phyloP scores from a whole-genome alignment of 2,888 invertebrate genomes.

The Lycaena phlaeas region DNA sequence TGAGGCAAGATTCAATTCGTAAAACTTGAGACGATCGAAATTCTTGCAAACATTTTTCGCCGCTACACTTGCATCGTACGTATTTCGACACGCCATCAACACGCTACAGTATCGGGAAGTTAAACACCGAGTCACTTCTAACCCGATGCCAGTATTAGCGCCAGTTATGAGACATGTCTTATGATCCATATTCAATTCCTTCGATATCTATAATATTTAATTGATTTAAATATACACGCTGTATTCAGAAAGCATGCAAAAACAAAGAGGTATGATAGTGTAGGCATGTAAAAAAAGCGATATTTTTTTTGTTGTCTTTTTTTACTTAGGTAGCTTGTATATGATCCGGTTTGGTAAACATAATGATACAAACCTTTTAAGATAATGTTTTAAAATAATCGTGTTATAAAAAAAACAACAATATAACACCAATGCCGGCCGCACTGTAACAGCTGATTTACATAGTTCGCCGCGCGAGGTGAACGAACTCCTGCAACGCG shows the following conservation, averaged over 20 bases:
- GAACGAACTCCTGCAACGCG: too few relatives aligned
- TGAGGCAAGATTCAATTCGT: conserved; percentile 50
- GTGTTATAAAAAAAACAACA: too few relatives aligned
- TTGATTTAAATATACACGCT: neutral
- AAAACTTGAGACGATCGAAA: conserved; percentile 30
- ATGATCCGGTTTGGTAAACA: too few relatives aligned
- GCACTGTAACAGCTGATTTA: too few relatives aligned
- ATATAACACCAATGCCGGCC: too few relatives aligned
- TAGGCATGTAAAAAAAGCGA: too few relatives aligned
- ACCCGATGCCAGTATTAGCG: conserved; percentile 95
- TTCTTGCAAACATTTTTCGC: conserved; percentile 32
- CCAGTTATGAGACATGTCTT: conserved; percentile 92
- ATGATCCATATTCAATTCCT: conserved; percentile 85
- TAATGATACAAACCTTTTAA: too few relatives aligned
- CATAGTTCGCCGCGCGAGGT: too few relatives aligned
- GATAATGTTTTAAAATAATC: too few relatives aligned
- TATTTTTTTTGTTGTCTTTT: too few relatives aligned
- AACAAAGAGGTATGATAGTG: too few relatives aligned
- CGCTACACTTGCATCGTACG: conserved; percentile 70
- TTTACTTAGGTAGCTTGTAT: too few relatives aligned
- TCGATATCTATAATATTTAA: conserved; percentile 71
- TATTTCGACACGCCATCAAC: conserved; percentile 87
- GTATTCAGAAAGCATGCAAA: conserved; percentile 16
- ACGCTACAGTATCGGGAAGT: conserved; percentile 87
- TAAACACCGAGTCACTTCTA: conserved; percentile 88